Percentiles rank a stretch among this genome's conserved stretches.
phyloP scores from a whole-genome alignment of 2,113 vertebrate species.

The Thalassarche chlororhynchos region DNA sequence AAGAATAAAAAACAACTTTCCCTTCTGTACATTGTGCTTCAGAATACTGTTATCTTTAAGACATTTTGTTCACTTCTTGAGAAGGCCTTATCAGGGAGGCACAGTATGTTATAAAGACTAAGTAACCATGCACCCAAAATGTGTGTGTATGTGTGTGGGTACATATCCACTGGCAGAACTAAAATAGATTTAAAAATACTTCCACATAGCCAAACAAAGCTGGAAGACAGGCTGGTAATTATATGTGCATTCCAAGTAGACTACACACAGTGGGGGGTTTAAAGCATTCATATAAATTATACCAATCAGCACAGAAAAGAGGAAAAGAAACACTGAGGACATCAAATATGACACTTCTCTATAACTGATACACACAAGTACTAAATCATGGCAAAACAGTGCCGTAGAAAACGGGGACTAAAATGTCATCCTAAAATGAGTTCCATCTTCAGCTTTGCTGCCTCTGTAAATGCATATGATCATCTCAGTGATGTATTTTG shows the following conservation, averaged over 20 bases:
- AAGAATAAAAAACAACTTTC: conserved; percentile 8
- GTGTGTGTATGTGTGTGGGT: neutral
- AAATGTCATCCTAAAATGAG: conserved; percentile 1
- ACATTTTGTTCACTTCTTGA: conserved; percentile 6
- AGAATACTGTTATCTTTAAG: conserved; percentile 7
- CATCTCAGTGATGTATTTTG: conserved; percentile 9
- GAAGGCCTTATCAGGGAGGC: conserved; percentile 11
- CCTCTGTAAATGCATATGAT: neutral
- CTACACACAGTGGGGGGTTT: conserved; percentile 42
- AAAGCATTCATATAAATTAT: conserved; percentile 63
- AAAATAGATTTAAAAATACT: conserved; percentile 6
- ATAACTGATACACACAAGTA: neutral
- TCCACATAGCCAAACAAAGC: conserved; percentile 15
- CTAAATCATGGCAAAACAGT: conserved; percentile 33
- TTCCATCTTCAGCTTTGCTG: neutral
- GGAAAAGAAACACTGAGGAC: conserved; percentile 2
- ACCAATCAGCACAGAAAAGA: conserved; percentile 45
- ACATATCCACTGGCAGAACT: neutral
- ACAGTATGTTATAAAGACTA: neutral
- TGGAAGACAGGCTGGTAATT: conserved; percentile 50
- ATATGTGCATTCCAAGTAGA: conserved; percentile 35
- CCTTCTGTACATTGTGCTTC: neutral
- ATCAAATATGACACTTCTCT: conserved; percentile 21
- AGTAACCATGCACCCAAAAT: neutral
- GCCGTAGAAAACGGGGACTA: conserved; percentile 18